These are phyloP conservation scores for Gyrodactylus salaris DNA, from an alignment of 1,140 invertebrate species.

Conservation along the genomic window DNA sequence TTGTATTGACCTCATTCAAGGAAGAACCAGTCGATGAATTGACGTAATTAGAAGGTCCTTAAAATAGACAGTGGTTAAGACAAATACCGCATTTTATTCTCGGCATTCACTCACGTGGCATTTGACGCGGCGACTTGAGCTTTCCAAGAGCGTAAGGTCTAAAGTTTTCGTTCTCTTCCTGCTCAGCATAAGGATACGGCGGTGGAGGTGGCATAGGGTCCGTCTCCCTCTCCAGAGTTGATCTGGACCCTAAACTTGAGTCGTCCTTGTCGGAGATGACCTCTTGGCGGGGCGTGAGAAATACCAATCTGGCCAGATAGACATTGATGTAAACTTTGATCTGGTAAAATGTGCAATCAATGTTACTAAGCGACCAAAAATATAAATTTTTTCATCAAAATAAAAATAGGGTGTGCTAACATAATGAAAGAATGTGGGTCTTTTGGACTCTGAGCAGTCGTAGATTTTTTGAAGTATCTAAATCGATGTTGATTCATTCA, in stretches of 20 bases:
- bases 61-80: no score
- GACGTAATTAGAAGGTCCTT: no score
- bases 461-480: not conserved
- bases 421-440: not conserved
- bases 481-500: not conserved
- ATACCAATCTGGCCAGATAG: not conserved
- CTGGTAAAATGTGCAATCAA: not conserved
- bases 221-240: no score
- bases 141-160: no score
- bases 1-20: no score
- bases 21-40: no score
- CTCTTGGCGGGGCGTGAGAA: not conserved
- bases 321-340: not conserved
- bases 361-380: not conserved
- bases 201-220: no score
- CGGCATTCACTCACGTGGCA: no score
- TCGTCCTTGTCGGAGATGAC: not conserved
- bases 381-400: not conserved
- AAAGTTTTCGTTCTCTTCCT: no score
- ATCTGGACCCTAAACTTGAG: not conserved
- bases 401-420: not conserved
- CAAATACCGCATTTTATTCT: no score
- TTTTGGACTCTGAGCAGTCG: not conserved
- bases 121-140: no score
- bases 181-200: not conserved